Evolutionary conservation across 2,888 invertebrate genomes (phyloP).

Genomic region (Rhyacophila evoluta): DNA sequence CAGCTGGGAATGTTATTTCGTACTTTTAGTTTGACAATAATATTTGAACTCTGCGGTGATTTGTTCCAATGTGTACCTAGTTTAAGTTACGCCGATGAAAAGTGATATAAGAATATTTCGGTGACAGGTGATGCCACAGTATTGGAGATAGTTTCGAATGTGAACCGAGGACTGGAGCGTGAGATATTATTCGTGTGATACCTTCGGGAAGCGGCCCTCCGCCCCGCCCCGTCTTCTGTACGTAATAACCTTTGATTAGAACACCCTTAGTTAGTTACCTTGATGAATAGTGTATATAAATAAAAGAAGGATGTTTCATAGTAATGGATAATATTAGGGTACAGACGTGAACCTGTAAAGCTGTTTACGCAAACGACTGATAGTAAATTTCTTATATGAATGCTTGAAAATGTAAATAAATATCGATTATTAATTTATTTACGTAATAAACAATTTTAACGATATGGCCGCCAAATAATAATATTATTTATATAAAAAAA

Average conservation of each 20-base stretch:
- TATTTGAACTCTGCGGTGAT: constrained; percentile 31
- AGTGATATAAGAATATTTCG: constrained; percentile 30
- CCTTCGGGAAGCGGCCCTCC: constrained; percentile 38
- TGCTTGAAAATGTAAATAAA: constrained; percentile 54
- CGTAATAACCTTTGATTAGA: constrained; percentile 54
- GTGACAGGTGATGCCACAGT: not conserved
- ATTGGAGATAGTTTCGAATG: constrained; percentile 6
- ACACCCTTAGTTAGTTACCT: constrained; percentile 54
- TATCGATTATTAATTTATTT: constrained; percentile 55
- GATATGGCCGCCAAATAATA: constrained; percentile 55
- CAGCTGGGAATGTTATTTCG: constrained; percentile 8
- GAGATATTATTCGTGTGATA: constrained; percentile 52
- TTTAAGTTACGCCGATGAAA: not conserved
- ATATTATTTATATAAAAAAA: constrained; percentile 54
- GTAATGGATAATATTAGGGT: constrained; percentile 55
- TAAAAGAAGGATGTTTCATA: constrained; percentile 45
- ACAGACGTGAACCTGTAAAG: constrained; percentile 51
- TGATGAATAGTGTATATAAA: constrained; percentile 53
- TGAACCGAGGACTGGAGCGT: constrained; percentile 16
- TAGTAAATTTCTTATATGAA: constrained; percentile 55
- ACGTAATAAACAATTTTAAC: constrained; percentile 51
- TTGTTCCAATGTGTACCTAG: constrained; percentile 23
- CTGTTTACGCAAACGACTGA: constrained; percentile 55
- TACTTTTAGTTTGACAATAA: constrained; percentile 25
- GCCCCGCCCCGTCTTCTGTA: constrained; percentile 51